Conservation (phyloP, 2,888 invertebrate genomes). For the Metallyticus violacea region DNA sequence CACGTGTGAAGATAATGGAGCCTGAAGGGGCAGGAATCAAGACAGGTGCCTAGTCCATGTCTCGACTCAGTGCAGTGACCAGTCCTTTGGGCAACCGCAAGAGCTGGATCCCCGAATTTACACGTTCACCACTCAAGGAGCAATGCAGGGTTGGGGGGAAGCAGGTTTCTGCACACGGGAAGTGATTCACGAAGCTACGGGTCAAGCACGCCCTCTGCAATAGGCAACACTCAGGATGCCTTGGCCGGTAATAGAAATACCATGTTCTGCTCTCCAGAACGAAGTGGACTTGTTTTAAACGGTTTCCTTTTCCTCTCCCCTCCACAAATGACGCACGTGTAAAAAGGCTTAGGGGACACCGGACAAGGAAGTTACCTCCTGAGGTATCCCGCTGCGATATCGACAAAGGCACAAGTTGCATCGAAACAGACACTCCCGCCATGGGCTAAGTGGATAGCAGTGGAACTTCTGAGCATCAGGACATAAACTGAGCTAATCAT, state of each 20-base stretch:
- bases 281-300: constrained; percentile 9
- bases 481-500: background rate
- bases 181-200: constrained; percentile 39
- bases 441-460: background rate
- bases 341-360: background rate
- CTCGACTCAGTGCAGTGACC: background rate
- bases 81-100: background rate
- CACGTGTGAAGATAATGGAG: background rate
- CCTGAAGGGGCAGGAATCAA: background rate
- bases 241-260: constrained; percentile 40
- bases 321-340: background rate
- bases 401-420: background rate
- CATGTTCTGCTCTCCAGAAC: constrained; percentile 16
- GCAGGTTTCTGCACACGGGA: background rate
- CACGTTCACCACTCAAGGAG: background rate
- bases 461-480: too few species aligned
- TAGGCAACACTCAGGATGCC: constrained; percentile 37
- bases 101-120: background rate
- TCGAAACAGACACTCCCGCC: too few species aligned
- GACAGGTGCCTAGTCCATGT: background rate
- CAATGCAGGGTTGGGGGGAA: background rate
- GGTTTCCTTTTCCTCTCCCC: background rate
- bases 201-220: constrained; percentile 36
- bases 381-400: background rate
- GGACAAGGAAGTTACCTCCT: background rate